Percentiles rank a stretch among this genome's conserved stretches.
These are phyloP conservation scores for Frankliniella fusca DNA, from an alignment of 2,888 invertebrate genomes.

Conservation along the genomic window DNA sequence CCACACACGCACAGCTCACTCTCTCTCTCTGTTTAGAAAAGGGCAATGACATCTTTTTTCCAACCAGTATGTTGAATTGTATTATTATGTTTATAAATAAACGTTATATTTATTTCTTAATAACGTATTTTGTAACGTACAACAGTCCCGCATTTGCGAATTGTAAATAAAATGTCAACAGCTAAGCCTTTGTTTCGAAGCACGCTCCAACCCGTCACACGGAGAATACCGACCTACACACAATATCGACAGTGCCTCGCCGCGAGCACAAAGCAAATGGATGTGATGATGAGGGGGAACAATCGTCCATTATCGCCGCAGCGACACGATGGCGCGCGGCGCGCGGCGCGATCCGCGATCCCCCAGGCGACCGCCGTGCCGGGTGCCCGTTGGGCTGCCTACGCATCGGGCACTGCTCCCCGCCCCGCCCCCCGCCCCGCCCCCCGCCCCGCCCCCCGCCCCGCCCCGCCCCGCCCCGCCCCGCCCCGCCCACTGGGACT, in stretches of 20 bases:
- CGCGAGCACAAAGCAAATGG: no score
- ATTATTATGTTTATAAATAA: slow-evolving; percentile 25
- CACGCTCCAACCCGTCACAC: background rate
- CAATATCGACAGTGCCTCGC: no score
- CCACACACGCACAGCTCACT: background rate
- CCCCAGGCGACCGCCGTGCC: background rate
- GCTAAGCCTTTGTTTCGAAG: background rate
- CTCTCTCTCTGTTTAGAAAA: background rate
- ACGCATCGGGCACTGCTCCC: background rate
- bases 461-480: no score
- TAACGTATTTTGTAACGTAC: slow-evolving; percentile 21
- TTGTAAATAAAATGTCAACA: background rate
- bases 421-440: no score
- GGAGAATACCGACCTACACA: no score
- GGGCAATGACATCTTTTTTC: background rate
- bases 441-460: no score
- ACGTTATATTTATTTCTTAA: slow-evolving; percentile 23
- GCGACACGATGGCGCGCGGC: background rate
- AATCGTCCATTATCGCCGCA: background rate
- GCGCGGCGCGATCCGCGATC: background rate
- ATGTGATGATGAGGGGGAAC: no score
- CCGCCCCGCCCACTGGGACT: no score
- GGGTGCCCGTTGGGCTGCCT: background rate
- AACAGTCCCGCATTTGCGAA: background rate
- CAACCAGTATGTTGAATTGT: background rate